phyloP scores from a whole-genome alignment of 2,888 invertebrate species.

The Pristionchus japonicus region DNA sequence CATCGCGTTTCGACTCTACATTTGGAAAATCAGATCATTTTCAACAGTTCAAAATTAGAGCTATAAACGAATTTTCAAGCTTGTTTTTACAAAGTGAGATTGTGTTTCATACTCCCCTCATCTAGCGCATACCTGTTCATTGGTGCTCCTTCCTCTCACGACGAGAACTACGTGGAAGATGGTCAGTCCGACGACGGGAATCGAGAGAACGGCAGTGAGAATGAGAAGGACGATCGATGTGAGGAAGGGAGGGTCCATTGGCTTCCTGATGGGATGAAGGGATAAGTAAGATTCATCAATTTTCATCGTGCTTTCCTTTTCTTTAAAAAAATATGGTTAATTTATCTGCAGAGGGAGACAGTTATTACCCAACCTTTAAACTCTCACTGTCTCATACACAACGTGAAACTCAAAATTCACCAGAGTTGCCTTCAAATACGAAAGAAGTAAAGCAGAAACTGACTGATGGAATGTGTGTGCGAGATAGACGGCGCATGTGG shows the following conservation, averaged over 20 bases:
- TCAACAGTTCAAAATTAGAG: no score
- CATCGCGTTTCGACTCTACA: no score
- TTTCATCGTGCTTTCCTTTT: no score
- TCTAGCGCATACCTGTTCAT: slow-evolving; percentile 85
- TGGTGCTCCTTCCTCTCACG: slow-evolving; percentile 95
- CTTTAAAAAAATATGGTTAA: not conserved
- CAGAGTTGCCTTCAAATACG: not conserved
- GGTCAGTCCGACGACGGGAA: slow-evolving; percentile 96
- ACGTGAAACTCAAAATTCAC: not conserved
- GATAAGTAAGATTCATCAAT: no score
- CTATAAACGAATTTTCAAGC: no score
- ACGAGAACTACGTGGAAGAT: slow-evolving; percentile 98
- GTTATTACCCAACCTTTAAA: not conserved
- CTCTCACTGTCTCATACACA: not conserved
- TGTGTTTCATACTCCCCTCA: no score
- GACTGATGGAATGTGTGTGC: not conserved
- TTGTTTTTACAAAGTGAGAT: no score
- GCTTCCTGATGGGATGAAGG: not conserved
- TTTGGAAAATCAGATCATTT: no score
- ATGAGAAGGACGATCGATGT: slow-evolving; percentile 87
- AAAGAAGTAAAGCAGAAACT: not conserved
- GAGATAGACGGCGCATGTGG: slow-evolving; percentile 91
- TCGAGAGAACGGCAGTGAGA: slow-evolving; percentile 89
- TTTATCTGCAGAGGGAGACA: not conserved
- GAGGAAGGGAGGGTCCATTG: slow-evolving; percentile 71